These are phyloP conservation scores for Melospiza melodia DNA, from an alignment of 2,113 vertebrate species.

Conservation along the genomic window DNA sequence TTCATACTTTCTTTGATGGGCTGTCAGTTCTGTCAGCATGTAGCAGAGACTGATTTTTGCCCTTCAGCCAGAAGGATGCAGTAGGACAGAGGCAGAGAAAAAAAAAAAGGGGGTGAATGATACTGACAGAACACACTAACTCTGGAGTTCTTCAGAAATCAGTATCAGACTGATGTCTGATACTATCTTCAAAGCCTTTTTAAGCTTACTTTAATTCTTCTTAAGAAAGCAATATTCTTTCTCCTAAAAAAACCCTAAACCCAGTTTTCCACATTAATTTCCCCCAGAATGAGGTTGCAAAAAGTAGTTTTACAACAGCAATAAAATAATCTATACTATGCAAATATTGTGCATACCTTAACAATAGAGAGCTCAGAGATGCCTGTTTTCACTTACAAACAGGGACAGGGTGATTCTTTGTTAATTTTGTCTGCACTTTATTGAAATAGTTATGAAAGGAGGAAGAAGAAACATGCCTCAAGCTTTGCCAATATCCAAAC, in stretches of 20 bases:
- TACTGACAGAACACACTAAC: not conserved
- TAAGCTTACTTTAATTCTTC: not conserved
- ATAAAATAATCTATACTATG: not conserved
- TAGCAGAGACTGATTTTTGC: not conserved
- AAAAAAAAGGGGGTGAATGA: not conserved
- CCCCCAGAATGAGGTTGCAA: not conserved
- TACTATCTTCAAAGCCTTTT: not conserved
- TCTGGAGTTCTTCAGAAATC: not conserved
- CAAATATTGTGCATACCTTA: not conserved
- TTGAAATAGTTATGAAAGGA: constrained; percentile 34
- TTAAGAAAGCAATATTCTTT: not conserved
- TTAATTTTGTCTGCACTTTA: constrained; percentile 44
- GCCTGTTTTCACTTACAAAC: constrained; percentile 38
- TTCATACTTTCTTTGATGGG: not conserved
- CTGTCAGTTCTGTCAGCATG: not conserved
- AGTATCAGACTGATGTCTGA: not conserved
- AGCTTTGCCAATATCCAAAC: constrained; percentile 50
- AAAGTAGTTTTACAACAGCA: not conserved
- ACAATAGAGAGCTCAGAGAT: not conserved
- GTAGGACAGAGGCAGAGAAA: not conserved
- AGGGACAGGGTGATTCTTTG: constrained; percentile 5
- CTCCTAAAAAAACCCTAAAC: not conserved
- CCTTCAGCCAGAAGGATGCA: not conserved
- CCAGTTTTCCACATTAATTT: not conserved
- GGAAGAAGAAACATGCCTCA: not conserved